A percentile compares a stretch with the other conserved stretches of the same genome.
phyloP scores from a whole-genome alignment of 2,888 invertebrate species.

The Chloromyia formosa region DNA sequence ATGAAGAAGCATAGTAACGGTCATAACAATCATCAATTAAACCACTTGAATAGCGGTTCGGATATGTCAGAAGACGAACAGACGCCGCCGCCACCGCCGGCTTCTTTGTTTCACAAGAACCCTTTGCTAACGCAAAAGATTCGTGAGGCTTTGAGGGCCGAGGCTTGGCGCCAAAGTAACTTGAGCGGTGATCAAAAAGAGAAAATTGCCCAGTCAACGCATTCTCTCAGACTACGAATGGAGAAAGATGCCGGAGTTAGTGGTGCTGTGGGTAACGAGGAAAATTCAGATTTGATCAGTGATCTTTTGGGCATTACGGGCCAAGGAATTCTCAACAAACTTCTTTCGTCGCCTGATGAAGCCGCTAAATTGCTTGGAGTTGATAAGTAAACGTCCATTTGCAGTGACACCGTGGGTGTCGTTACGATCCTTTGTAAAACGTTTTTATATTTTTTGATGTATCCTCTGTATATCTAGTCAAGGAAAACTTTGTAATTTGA shows the following conservation, averaged over 20 bases:
- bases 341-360: slow-evolving; percentile 82
- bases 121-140: slow-evolving; percentile 57
- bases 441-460: background rate
- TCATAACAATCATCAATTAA: slow-evolving; percentile 63
- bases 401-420: too few species aligned
- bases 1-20: slow-evolving; percentile 85
- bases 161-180: slow-evolving; percentile 57
- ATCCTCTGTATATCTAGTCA: slow-evolving; percentile 36
- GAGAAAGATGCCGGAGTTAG: slow-evolving; percentile 34
- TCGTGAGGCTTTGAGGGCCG: slow-evolving; percentile 60
- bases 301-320: slow-evolving; percentile 89
- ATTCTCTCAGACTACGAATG: slow-evolving; percentile 38
- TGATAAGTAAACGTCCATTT: slow-evolving; percentile 69
- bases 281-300: slow-evolving; percentile 81
- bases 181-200: slow-evolving; percentile 59
- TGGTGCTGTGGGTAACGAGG: slow-evolving; percentile 67
- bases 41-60: slow-evolving; percentile 58
- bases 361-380: slow-evolving; percentile 89
- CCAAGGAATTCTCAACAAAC: slow-evolving; percentile 83
- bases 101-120: slow-evolving; percentile 44
- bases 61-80: slow-evolving; percentile 64
- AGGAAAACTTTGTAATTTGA: background rate
- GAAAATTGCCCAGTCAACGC: slow-evolving; percentile 55
- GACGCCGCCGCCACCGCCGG: slow-evolving; percentile 44
- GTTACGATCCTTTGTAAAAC: background rate